Conservation (phyloP, 2,113 vertebrate species). For the Alethe diademata region DNA sequence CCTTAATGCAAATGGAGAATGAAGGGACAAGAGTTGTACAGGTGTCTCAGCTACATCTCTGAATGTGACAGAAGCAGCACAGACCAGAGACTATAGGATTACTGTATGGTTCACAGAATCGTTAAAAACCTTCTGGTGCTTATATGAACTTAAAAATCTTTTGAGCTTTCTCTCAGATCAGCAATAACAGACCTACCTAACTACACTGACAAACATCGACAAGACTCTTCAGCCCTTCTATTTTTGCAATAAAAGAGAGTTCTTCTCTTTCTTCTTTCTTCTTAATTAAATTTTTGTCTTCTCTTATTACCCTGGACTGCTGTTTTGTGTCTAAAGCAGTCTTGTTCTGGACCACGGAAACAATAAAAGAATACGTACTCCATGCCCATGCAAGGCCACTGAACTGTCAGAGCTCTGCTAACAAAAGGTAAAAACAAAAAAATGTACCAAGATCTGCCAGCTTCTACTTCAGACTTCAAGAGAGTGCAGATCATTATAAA, state of each 20-base stretch:
- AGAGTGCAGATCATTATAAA: not conserved
- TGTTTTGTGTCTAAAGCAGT: not conserved
- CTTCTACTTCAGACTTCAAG: slow-evolving; percentile 28
- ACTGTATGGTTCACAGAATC: not conserved
- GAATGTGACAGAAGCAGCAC: not conserved
- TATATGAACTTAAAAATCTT: not conserved
- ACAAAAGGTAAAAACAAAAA: slow-evolving; percentile 10
- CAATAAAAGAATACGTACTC: not conserved
- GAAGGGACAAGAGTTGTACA: not conserved
- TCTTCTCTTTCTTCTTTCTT: not conserved
- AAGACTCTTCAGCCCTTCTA: not conserved
- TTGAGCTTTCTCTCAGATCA: not conserved
- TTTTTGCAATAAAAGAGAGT: slow-evolving; percentile 2
- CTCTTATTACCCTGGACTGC: not conserved
- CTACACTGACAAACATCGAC: not conserved
- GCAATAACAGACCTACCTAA: not conserved
- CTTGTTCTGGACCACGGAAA: not conserved
- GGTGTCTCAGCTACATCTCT: not conserved
- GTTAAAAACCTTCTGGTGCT: not conserved
- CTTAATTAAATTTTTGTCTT: slow-evolving; percentile 31
- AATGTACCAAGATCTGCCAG: not conserved
- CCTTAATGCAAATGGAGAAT: not conserved
- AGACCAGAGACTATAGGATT: not conserved
- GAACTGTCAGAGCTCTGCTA: not conserved
- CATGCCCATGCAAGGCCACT: not conserved